These are phyloP conservation scores for Papilio dardanus DNA, from an alignment of 1,140 invertebrate species.

Conservation along the genomic window DNA sequence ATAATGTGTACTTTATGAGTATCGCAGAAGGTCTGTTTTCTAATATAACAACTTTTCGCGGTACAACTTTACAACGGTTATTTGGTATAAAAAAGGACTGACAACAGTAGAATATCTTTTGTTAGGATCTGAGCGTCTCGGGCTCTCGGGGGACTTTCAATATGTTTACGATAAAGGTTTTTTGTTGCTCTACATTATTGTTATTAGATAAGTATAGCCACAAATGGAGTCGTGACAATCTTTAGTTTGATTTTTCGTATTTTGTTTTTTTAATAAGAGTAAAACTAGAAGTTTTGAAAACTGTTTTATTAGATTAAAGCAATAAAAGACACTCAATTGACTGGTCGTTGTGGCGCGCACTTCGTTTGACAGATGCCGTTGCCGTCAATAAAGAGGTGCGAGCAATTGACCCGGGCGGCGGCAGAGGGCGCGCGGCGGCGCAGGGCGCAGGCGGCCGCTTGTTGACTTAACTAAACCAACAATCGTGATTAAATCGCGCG, in stretches of 20 bases:
- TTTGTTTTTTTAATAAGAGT: neutral
- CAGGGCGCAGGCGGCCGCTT: constrained; percentile 45
- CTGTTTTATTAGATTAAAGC: neutral
- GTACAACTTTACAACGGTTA: constrained; percentile 46
- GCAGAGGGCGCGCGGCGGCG: neutral
- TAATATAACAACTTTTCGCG: neutral
- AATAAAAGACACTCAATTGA: constrained; percentile 13
- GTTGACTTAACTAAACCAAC: constrained; percentile 81
- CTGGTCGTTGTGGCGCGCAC: neutral
- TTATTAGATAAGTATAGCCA: constrained; percentile 55
- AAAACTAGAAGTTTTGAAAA: neutral
- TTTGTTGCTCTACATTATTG: constrained; percentile 49
- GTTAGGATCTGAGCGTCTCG: constrained; percentile 67
- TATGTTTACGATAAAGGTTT: constrained; percentile 60
- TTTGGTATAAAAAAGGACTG: constrained; percentile 69
- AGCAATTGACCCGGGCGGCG: constrained; percentile 19
- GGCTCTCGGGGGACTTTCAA: constrained; percentile 56
- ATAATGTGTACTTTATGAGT: neutral
- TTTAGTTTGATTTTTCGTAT: neutral
- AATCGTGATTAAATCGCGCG: constrained; percentile 82
- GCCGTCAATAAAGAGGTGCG: constrained; percentile 31
- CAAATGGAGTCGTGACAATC: constrained; percentile 23
- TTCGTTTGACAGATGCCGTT: constrained; percentile 4
- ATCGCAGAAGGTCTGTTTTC: neutral
- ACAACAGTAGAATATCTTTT: constrained; percentile 72